phyloP scores from a whole-genome alignment of 2,888 invertebrate genomes.

The Anorthoa munda region DNA sequence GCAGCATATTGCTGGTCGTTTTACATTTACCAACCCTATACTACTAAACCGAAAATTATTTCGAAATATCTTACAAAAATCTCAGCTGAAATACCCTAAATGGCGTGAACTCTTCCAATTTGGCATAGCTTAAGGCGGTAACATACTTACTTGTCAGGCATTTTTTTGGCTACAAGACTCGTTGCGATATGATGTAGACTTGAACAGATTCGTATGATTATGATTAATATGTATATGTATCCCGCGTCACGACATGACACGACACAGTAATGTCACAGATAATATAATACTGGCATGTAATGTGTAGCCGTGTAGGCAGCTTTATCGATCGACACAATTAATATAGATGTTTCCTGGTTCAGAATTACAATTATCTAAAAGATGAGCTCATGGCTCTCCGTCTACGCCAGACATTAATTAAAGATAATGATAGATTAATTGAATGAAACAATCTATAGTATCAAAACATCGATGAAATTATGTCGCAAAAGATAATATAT shows the following conservation, averaged over 20 bases:
- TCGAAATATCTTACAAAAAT: not conserved
- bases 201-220: too few relatives aligned
- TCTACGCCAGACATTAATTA: not conserved
- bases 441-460: not conserved
- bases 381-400: not conserved
- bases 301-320: too few relatives aligned
- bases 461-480: slow-evolving; percentile 19
- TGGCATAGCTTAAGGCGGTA: not conserved
- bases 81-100: not conserved
- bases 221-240: too few relatives aligned
- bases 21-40: too few relatives aligned
- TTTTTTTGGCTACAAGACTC: too few relatives aligned
- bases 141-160: too few relatives aligned
- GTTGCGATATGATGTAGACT: too few relatives aligned
- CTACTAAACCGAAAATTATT: too few relatives aligned
- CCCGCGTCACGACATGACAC: too few relatives aligned
- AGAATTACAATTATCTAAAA: not conserved
- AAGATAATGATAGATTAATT: not conserved
- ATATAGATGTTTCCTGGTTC: not conserved
- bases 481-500: slow-evolving; percentile 14
- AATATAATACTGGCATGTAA: too few relatives aligned
- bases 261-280: too few relatives aligned
- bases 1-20: not conserved
- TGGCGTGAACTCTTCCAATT: not conserved
- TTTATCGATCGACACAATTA: slow-evolving; percentile 13